A percentile compares a stretch with the other conserved stretches of the same genome.
Evolutionary conservation across 2,888 invertebrate species (phyloP).

Genomic region (Torymus auratus): DNA sequence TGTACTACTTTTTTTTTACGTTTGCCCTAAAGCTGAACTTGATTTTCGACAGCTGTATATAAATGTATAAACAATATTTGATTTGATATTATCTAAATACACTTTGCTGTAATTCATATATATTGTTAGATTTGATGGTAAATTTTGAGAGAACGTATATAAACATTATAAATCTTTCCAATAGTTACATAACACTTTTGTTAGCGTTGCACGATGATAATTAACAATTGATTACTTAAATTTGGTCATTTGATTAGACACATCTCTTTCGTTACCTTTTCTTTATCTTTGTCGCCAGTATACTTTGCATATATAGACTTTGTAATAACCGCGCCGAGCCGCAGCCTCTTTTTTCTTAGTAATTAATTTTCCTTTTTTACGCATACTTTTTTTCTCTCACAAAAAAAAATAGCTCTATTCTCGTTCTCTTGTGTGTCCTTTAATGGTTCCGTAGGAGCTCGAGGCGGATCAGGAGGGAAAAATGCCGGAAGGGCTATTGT

Average conservation of each 20-base stretch:
- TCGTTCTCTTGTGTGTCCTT: constrained; percentile 40
- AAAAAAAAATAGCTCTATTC: constrained; percentile 23
- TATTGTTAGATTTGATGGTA: constrained; percentile 56
- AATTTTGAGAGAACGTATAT: constrained; percentile 51
- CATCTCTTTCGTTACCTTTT: constrained; percentile 21
- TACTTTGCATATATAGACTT: neutral
- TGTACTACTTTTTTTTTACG: constrained; percentile 18
- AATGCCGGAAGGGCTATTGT: constrained; percentile 49
- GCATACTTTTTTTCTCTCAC: neutral
- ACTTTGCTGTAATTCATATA: constrained; percentile 49
- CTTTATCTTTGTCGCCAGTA: constrained; percentile 25
- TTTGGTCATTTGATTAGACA: neutral
- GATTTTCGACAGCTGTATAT: constrained; percentile 37
- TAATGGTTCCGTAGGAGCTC: constrained; percentile 56
- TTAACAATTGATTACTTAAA: neutral
- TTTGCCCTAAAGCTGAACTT: constrained; percentile 25
- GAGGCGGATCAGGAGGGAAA: constrained; percentile 50
- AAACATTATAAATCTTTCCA: constrained; percentile 42
- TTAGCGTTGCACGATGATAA: constrained; percentile 56
- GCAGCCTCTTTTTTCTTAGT: too few relatives aligned
- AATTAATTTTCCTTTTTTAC: too few relatives aligned
- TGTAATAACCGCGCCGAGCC: neutral
- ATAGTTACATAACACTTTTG: constrained; percentile 41
- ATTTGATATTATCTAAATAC: constrained; percentile 30
- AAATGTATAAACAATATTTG: constrained; percentile 41